These are phyloP conservation scores for Lepeophtheirus salmonis DNA, from an alignment of 1,140 invertebrate genomes.

Conservation along the genomic window DNA sequence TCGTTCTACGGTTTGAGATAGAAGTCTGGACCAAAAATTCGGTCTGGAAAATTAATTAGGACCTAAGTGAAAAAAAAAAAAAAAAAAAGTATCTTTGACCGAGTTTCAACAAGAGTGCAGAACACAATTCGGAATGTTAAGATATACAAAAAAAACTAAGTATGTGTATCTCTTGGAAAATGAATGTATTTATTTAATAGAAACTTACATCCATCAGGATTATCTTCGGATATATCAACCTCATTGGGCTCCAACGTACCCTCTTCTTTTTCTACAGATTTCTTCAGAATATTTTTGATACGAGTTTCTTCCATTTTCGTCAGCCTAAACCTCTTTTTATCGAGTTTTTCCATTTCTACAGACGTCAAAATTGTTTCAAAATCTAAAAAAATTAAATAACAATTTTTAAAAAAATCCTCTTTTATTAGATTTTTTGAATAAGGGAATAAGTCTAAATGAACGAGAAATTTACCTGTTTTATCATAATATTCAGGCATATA, in stretches of 20 bases:
- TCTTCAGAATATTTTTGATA: conserved; percentile 60
- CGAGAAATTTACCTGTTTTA: conserved; percentile 41
- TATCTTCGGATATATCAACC: conserved; percentile 51
- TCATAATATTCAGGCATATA: conserved; percentile 80
- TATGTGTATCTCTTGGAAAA: no score
- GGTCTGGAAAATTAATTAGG: no score
- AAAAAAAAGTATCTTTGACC: conserved; percentile 19
- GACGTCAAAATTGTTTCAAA: conserved; percentile 74
- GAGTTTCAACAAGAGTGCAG: neutral
- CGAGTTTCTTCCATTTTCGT: conserved; percentile 48
- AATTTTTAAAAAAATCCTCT: neutral
- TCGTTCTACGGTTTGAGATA: no score
- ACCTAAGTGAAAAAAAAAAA: no score
- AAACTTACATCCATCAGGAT: conserved; percentile 61
- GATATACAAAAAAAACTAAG: no score
- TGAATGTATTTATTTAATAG: conserved; percentile 16
- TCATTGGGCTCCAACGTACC: conserved; percentile 34
- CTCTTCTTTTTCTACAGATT: conserved; percentile 60
- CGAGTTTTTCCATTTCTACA: conserved; percentile 49
- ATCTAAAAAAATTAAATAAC: conserved; percentile 37
- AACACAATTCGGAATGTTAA: no score
- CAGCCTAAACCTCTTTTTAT: conserved; percentile 47
- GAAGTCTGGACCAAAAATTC: no score
- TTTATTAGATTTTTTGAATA: neutral
- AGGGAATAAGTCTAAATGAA: conserved; percentile 14